These are phyloP conservation scores for Catharus bicknelli DNA, from an alignment of 2,113 vertebrate species.

Conservation along the genomic window DNA sequence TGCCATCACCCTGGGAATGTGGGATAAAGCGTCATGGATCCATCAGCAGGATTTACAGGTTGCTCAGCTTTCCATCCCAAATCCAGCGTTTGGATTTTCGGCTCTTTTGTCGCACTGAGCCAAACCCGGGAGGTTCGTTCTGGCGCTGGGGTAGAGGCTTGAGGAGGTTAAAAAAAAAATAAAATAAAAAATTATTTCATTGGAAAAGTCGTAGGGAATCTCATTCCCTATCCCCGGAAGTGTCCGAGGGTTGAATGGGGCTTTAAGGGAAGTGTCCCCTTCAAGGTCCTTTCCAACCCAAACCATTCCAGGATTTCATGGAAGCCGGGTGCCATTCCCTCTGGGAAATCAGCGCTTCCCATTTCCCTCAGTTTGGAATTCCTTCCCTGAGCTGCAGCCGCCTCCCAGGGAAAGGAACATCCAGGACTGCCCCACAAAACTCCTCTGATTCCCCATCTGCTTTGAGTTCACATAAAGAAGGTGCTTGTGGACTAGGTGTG, in stretches of 20 bases:
- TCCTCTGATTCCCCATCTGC: not conserved
- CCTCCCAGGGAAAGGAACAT: not conserved
- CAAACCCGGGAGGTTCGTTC: fast-evolving
- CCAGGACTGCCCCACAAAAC: fast-evolving
- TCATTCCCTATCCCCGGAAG: not conserved
- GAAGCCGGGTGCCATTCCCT: not conserved
- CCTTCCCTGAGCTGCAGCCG: not conserved
- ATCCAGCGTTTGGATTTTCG: not conserved
- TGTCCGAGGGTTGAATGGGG: too few species aligned
- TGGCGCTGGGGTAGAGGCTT: fast-evolving
- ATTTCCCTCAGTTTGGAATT: not conserved
- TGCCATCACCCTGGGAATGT: fast-evolving
- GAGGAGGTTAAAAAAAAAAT: not conserved
- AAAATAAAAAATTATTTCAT: not conserved
- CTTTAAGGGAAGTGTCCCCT: not conserved
- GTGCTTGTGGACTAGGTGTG: too few species aligned
- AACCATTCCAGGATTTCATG: not conserved
- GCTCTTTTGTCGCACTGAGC: not conserved
- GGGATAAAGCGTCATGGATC: not conserved
- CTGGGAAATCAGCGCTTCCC: not conserved
- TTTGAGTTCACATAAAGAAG: not conserved
- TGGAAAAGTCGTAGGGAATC: not conserved
- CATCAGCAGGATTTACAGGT: not conserved
- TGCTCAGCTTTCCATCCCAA: not conserved
- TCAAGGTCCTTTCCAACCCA: not conserved